These are phyloP conservation scores for Cylloceria caligata DNA, from an alignment of 2,888 invertebrate genomes.

Conservation along the genomic window DNA sequence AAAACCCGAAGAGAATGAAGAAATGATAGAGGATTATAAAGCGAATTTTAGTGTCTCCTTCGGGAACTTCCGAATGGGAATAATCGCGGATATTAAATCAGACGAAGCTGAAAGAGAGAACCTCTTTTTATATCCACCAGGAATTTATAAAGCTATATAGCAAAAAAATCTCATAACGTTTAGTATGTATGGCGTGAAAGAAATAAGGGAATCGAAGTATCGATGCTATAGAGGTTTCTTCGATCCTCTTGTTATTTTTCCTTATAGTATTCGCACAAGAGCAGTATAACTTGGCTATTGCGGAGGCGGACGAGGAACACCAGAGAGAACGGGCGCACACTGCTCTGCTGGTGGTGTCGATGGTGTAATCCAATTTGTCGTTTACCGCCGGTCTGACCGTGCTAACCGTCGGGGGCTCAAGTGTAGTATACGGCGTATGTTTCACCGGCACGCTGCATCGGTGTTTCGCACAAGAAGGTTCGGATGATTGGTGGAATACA, in stretches of 20 bases:
- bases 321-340: conserved; percentile 40
- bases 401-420: conserved; percentile 63
- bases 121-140: conserved; percentile 25
- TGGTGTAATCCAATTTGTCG: conserved; percentile 77
- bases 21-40: conserved; percentile 26
- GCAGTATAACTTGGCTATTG: conserved; percentile 38
- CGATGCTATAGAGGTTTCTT: conserved; percentile 36
- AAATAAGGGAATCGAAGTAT: conserved; percentile 57
- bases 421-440: conserved; percentile 34
- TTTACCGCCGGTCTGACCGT: conserved; percentile 69
- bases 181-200: conserved; percentile 36
- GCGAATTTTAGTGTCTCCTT: conserved; percentile 56
- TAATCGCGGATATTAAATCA: conserved; percentile 61
- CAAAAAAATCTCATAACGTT: conserved; percentile 41
- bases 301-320: conserved; percentile 43
- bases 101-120: conserved; percentile 20
- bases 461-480: conserved; percentile 21
- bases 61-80: conserved; percentile 42
- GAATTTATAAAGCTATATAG: conserved; percentile 46
- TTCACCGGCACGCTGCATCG: conserved; percentile 38
- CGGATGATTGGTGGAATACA: conserved; percentile 53
- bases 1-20: conserved; percentile 14
- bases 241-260: conserved; percentile 62
- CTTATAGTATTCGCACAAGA: conserved; percentile 11
- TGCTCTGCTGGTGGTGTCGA: conserved; percentile 73